Evolutionary conservation across 2,888 invertebrate species (phyloP).

Genomic region (Metalampra italica): DNA sequence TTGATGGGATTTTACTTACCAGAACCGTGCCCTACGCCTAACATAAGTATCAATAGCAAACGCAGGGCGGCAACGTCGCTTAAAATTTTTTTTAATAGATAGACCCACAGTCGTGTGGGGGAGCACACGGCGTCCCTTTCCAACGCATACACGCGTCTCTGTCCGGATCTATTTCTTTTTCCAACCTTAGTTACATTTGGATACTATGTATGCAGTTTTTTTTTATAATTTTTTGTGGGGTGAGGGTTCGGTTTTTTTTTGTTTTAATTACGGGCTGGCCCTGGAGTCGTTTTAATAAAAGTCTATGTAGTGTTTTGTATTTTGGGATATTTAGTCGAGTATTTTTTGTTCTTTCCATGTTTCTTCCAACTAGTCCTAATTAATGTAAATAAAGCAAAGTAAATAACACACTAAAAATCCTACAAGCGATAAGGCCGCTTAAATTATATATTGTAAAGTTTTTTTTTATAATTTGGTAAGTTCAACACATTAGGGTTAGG

Average conservation of each 20-base stretch:
- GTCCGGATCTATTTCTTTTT: constrained; percentile 29
- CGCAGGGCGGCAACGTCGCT: constrained; percentile 19
- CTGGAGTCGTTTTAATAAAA: constrained; percentile 4
- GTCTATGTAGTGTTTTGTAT: neutral
- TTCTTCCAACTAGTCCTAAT: too few relatives aligned
- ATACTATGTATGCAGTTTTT: constrained; percentile 5
- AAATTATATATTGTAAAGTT: too few relatives aligned
- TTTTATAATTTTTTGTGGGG: constrained; percentile 2
- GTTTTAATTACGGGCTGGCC: neutral
- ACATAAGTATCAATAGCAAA: neutral
- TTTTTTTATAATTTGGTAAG: too few relatives aligned
- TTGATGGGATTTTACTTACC: too few relatives aligned
- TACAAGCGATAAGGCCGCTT: too few relatives aligned
- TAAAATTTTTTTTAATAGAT: constrained; percentile 17
- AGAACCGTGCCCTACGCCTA: neutral
- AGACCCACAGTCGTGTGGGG: constrained; percentile 26
- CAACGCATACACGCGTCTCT: constrained; percentile 17
- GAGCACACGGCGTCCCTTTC: constrained; percentile 25
- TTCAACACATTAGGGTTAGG: too few relatives aligned
- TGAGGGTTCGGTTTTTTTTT: neutral
- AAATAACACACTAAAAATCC: too few relatives aligned
- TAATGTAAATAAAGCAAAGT: too few relatives aligned
- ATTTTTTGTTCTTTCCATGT: too few relatives aligned
- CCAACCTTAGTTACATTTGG: constrained; percentile 16
- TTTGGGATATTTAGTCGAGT: too few relatives aligned